A percentile compares a stretch with the other conserved stretches of the same genome.
phyloP scores from a whole-genome alignment of 35 echinoderm and acorn worm species.

The Apostichopus californicus region DNA sequence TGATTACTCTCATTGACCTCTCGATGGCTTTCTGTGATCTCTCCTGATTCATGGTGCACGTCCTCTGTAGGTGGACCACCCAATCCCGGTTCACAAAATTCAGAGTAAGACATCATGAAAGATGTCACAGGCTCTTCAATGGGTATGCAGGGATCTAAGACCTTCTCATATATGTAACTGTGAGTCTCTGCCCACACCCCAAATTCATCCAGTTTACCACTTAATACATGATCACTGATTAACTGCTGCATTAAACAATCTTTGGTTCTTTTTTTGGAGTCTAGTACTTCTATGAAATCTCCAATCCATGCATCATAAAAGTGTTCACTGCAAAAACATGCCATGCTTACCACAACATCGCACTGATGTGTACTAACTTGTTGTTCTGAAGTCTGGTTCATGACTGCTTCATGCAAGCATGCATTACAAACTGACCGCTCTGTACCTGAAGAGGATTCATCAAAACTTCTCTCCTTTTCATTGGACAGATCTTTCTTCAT shows the following conservation, averaged over 20 bases:
- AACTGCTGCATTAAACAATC: neutral
- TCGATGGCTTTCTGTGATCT: neutral
- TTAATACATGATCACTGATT: neutral
- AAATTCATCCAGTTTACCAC: neutral
- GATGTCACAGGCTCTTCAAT: conserved; percentile 35
- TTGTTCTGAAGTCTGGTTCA: neutral
- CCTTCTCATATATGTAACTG: neutral
- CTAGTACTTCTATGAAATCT: no score
- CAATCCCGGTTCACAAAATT: conserved; percentile 26
- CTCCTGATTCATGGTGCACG: neutral
- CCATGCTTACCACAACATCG: neutral
- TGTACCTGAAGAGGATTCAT: conserved; percentile 24
- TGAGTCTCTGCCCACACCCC: neutral
- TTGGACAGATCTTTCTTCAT: neutral
- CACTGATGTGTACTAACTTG: neutral
- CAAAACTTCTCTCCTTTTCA: conserved; percentile 15
- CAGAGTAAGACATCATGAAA: conserved; percentile 46
- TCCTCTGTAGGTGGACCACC: conserved; percentile 9
- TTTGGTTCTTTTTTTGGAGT: neutral
- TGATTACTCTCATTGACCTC: neutral
- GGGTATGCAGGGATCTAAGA: neutral
- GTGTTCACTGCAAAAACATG: conserved; percentile 33
- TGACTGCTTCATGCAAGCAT: neutral
- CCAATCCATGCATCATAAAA: neutral
- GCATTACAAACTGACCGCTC: neutral